Conservation (phyloP, 2,888 invertebrate genomes). For the Erynnis tages region DNA sequence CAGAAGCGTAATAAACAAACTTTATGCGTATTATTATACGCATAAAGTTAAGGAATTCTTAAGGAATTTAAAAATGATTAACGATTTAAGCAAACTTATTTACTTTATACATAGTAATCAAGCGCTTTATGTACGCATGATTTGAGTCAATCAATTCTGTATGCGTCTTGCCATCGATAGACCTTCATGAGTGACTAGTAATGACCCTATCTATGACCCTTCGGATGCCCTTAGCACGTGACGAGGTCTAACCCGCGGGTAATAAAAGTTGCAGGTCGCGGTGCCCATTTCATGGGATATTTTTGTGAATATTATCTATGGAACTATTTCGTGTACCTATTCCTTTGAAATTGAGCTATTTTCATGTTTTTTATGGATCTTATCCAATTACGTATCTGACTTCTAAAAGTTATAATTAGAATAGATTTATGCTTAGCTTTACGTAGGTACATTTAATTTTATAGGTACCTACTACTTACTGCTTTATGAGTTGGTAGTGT, state of each 20-base stretch:
- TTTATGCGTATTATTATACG: too few species aligned
- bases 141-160: constrained; percentile 54
- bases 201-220: constrained; percentile 61
- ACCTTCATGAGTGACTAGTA: constrained; percentile 54
- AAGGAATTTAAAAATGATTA: too few species aligned
- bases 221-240: constrained; percentile 69
- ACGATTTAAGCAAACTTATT: too few species aligned
- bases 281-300: constrained; percentile 55
- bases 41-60: too few species aligned
- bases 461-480: too few species aligned
- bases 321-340: constrained; percentile 46
- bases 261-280: constrained; percentile 38
- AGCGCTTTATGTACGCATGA: constrained; percentile 12
- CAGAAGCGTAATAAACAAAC: too few species aligned
- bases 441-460: too few species aligned
- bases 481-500: too few species aligned
- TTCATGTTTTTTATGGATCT: too few species aligned
- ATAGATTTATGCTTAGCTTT: too few species aligned
- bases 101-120: not conserved
- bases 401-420: too few species aligned
- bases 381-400: too few species aligned
- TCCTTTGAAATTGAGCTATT: constrained; percentile 24
- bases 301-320: constrained; percentile 63
- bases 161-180: constrained; percentile 45
- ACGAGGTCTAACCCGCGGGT: constrained; percentile 58